Evolutionary conservation across 1,140 invertebrate species (phyloP), one percentile per base, ranked within the genome.

Genomic region (Drosophila auraria): DNA sequence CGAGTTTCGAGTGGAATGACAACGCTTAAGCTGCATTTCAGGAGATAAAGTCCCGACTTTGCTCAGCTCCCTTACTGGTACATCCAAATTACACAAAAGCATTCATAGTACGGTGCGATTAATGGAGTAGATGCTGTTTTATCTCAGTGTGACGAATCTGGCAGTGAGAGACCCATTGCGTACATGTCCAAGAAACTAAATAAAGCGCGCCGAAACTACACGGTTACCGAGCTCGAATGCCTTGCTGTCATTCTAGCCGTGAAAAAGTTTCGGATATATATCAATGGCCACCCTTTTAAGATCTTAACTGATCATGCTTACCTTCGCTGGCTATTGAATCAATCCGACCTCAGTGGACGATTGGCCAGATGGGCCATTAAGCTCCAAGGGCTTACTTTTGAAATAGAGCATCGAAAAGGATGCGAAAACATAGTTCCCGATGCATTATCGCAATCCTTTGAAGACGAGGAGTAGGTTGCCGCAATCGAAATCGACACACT

Each of bases 191-290:
- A 51, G 17, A 60, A 69, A 25, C n/a, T 59, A 5, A 59, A 64
- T 42, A 61, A 53, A 38, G 53, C 60, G 5, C 53, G 64, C 33
- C 15, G 42, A 5, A 72, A 51, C 25, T 65, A 72, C 14, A 56
- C 69, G 1, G 53, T 66, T 9, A 66, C 49, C 0, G 54, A 74
- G 12, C 20, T 66, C 3, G 40, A 75, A 17, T 69, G 64, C 30
- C 58, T 70, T 2, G 59, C 58, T 0, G 44, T 56, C 1, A 49
- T 68, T 27, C 3, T 61, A 6, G 50, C 50, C 1, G 17, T 59
- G 12, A 74, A 49, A 9, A 60, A 61, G 23, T 69, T 75, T 51
- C 50, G 58, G 0, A 75, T 68, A 33, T 68, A 68, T 23, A 45
- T 68, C 14, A 57, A 74, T 1, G 64, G 58, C 3, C 59, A 76